These are phyloP conservation scores for Dasysyrphus albostriatus DNA, from an alignment of 2,888 invertebrate genomes.

Conservation along the genomic window DNA sequence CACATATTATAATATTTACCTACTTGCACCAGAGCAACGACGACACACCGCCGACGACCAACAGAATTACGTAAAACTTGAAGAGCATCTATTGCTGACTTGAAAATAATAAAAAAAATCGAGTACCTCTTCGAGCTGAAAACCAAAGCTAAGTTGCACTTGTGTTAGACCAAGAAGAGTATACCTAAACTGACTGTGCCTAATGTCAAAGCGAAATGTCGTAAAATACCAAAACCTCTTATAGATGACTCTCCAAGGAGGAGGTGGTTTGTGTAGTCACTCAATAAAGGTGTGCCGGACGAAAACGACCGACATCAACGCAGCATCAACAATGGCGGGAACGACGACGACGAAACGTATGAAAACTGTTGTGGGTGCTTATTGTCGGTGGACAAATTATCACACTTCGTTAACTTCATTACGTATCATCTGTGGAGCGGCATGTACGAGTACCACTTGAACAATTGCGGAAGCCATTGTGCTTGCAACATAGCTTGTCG, in stretches of 20 bases:
- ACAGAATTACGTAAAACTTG: constrained; percentile 62
- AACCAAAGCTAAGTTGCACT: constrained; percentile 18
- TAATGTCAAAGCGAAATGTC: constrained; percentile 74
- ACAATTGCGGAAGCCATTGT: constrained; percentile 66
- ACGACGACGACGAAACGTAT: background rate
- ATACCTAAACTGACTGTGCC: constrained; percentile 36
- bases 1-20: constrained; percentile 36
- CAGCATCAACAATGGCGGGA: background rate
- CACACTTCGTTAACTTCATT: constrained; percentile 69
- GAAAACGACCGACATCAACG: background rate
- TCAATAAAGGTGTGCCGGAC: constrained; percentile 58
- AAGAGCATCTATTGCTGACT: constrained; percentile 15
- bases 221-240: constrained; percentile 69
- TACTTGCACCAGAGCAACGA: constrained; percentile 30
- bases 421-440: constrained; percentile 27
- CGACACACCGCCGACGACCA: constrained; percentile 10
- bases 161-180: constrained; percentile 40
- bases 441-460: constrained; percentile 1
- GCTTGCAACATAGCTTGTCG: constrained; percentile 50
- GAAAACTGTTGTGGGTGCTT: constrained; percentile 30
- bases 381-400: constrained; percentile 60
- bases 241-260: constrained; percentile 1
- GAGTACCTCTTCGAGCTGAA: constrained; percentile 22
- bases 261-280: constrained; percentile 8
- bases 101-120: constrained; percentile 13